Base-by-base conservation (phyloP, 2,888 invertebrate genomes). In the Rhopalosiphum nymphaeae region DNA sequence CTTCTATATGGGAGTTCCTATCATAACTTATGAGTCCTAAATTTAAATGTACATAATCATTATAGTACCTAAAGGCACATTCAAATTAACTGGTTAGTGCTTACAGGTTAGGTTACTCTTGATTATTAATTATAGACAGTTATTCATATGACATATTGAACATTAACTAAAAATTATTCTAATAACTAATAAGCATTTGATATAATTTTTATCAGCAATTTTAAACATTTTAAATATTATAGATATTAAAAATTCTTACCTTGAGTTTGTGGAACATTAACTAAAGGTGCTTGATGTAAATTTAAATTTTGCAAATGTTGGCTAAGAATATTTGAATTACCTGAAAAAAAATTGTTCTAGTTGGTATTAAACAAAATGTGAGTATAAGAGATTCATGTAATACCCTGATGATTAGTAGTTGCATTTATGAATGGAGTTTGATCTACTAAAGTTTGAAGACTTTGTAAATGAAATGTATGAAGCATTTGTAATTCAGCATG, bases 401-500 rank as follows among this genome's bases (percentile, higher is more conserved):
- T 89, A 94, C 92, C 93, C 93, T 94, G 94, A 90, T 94, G 94
- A 91, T 90, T 91, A 87, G 94, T n/a, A 11, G 61, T 94, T 61
- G 84, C 36, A 91, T 94, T 94, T 87, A 94, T 67, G 44, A 85
- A 94, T 42, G 94, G 67, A 61, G 91, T 13, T 42, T 44, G 86
- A 90, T 94, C 94, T 53, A 91, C 61, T 91, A 94, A 93, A 49
- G 90, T 94, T 57, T 93, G 95, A 21, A 92, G 26, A 91, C 95
- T 95, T 87, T 95, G 95, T 95, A 96, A 61, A 95, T 96, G 96
- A 90, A 96, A 95, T 46, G 96, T 95, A 95, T 96, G 96, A 91
- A 96, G 95, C 94, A 96, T 95, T 95, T 96, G 96, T 91, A 96
- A 95, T 94, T 96, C 96, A 61, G 96, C 95, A 16, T 94, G 94